Conservation (phyloP, 1,140 invertebrate species). For the Bursaphelenchus mucronatus region DNA sequence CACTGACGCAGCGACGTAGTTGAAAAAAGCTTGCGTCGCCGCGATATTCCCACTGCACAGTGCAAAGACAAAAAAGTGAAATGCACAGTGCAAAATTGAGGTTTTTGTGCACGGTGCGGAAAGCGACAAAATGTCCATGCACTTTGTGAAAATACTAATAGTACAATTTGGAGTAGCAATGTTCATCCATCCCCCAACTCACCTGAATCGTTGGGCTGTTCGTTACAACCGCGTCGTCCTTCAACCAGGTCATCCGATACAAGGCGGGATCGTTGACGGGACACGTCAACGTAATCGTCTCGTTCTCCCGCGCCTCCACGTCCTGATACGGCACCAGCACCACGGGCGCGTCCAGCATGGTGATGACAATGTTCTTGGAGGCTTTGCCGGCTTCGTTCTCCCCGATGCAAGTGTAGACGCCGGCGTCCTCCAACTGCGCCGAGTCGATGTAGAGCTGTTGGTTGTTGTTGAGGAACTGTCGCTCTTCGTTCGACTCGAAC, state of each 20-base stretch:
- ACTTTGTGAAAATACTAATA: too few relatives aligned
- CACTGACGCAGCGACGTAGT: too few relatives aligned
- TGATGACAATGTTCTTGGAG: conserved; percentile 68
- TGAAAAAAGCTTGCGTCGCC: too few relatives aligned
- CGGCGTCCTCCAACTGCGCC: conserved; percentile 72
- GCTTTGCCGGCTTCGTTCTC: conserved; percentile 70
- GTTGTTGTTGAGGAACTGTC: conserved; percentile 62
- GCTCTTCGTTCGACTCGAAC: not conserved
- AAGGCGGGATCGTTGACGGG: conserved; percentile 40
- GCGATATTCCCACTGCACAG: too few relatives aligned
- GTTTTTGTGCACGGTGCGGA: too few relatives aligned
- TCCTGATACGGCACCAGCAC: conserved; percentile 21
- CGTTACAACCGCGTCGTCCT: conserved; percentile 43
- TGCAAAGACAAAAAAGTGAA: too few relatives aligned
- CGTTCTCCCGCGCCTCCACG: conserved; percentile 45
- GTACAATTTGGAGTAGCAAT: not conserved
- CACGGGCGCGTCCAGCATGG: conserved; percentile 60
- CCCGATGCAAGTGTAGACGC: conserved; percentile 76
- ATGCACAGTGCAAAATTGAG: too few relatives aligned
- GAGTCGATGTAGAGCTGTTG: conserved; percentile 73
- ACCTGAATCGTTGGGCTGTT: conserved; percentile 37
- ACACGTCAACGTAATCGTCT: conserved; percentile 45
- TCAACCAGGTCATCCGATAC: conserved; percentile 45
- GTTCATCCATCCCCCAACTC: not conserved
- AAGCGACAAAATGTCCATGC: too few relatives aligned